Conservation (phyloP, 2,797 vertebrate genomes). For the Rhynchonycteris naso region DNA sequence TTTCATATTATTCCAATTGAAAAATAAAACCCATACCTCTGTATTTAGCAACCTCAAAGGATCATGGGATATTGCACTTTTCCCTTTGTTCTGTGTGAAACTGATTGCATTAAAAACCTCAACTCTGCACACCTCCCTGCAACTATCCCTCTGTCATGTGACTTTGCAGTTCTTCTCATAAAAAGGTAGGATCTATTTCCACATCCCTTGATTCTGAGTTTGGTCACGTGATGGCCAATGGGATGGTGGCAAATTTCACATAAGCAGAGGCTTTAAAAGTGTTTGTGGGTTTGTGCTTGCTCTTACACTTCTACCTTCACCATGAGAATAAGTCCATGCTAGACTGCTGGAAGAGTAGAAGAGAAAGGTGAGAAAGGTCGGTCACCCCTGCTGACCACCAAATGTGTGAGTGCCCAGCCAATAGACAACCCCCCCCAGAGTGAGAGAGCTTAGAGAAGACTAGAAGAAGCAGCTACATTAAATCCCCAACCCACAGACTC, state of each 20-base stretch:
- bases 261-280: not conserved
- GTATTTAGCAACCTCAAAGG: slow-evolving; percentile 39
- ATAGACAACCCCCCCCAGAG: not conserved
- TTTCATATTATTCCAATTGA: slow-evolving; percentile 41
- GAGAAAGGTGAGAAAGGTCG: not conserved
- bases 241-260: not conserved
- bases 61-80: not conserved
- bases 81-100: not conserved
- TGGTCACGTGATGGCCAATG: not conserved
- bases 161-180: not conserved
- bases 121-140: not conserved
- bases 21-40: slow-evolving; percentile 52
- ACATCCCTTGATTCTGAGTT: not conserved
- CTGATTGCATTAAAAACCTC: not conserved
- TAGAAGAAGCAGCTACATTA: not conserved
- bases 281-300: not conserved
- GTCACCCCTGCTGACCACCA: not conserved
- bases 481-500: not conserved
- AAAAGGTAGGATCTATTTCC: not conserved
- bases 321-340: not conserved
- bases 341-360: not conserved
- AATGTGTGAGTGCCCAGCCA: not conserved
- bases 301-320: not conserved
- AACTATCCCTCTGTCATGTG: not conserved
- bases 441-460: not conserved